phyloP scores from a whole-genome alignment of 2,888 invertebrate species.

The Trachelus tabidus region DNA sequence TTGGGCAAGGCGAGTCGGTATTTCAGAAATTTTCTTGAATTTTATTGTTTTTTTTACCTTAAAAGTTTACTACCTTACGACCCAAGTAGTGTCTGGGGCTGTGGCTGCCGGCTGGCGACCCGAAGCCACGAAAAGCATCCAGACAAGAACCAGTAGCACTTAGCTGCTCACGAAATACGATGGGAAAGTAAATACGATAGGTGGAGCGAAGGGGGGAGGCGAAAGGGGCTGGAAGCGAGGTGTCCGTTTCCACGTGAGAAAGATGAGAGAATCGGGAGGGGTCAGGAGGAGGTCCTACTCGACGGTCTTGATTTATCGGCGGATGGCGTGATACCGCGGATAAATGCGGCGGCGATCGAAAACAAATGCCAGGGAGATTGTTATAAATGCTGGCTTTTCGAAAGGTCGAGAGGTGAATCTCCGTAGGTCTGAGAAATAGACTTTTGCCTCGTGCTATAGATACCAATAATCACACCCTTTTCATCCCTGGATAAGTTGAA shows the following conservation, averaged over 20 bases:
- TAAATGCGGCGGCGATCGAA: slow-evolving; percentile 46
- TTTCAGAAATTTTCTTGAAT: too few species aligned
- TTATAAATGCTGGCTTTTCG: slow-evolving; percentile 32
- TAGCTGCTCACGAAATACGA: too few species aligned
- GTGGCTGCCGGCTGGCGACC: too few species aligned
- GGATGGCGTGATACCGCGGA: slow-evolving; percentile 41
- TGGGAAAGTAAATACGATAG: too few species aligned
- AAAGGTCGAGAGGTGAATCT: background rate
- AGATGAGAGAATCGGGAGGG: background rate
- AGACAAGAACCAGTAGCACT: too few species aligned
- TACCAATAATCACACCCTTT: background rate
- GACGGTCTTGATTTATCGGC: slow-evolving; percentile 40
- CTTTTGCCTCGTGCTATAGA: background rate
- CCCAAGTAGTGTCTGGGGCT: too few species aligned
- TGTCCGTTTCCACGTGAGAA: background rate
- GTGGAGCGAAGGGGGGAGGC: too few species aligned
- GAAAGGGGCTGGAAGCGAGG: background rate
- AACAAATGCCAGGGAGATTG: slow-evolving; percentile 44
- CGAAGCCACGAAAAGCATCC: too few species aligned
- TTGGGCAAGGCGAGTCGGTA: too few species aligned
- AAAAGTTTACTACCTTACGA: too few species aligned
- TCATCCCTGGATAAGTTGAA: too few species aligned
- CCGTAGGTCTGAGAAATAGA: background rate
- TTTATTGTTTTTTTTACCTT: too few species aligned
- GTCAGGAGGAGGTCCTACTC: background rate